Evolutionary conservation across 2,113 vertebrate species (phyloP), one percentile per base, ranked within the genome.

Genomic region (Cavia porcellus): DNA sequence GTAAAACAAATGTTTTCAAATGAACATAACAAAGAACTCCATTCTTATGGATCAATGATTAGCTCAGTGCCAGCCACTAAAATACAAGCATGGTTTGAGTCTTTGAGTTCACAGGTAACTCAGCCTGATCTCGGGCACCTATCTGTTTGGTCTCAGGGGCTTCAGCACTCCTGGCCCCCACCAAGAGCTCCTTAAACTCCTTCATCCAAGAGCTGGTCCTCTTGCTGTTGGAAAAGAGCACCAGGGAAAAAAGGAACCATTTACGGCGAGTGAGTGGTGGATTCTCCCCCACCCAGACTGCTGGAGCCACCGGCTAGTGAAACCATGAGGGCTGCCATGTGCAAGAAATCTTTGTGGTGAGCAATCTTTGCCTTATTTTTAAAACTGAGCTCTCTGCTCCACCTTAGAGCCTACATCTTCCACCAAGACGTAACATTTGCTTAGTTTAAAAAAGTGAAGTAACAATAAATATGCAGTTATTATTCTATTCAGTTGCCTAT

Each of bases 381-480:
- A 38, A 80, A 89, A 28, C 17, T 79, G 9, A 64, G 50, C 28
- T 28, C 68, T 38, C 35, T 6, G 15, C 2, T 25, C 12, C 17
- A 15, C 19, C 74, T 52, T 59, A 74, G 25, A 62, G 30, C 50
- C 66, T 77, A 80, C 20, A 62, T 92, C 25, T 94, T 94, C 87
- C 83, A 81, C 11, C 24, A 96, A 84, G 24, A 93, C 89, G 32
- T 35, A 94, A 72, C 25, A 93, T 75, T 85, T 92, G 4, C 80
- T 95, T 92, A 85, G 89, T 79, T 86, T 13, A 3, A 7, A 70
- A 95, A 94, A 97, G 83, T 59, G 81, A 90, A 94, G 93, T 68
- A 19, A 59, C 70, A 95, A 96, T 84, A 94, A 77, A 80, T 70
- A 87, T 70, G 42, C 28, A 87, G 87, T 74, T 93, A 66, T 62